Evolutionary conservation across 2,113 vertebrate species (phyloP).

Genomic region (Crocuta crocuta): DNA sequence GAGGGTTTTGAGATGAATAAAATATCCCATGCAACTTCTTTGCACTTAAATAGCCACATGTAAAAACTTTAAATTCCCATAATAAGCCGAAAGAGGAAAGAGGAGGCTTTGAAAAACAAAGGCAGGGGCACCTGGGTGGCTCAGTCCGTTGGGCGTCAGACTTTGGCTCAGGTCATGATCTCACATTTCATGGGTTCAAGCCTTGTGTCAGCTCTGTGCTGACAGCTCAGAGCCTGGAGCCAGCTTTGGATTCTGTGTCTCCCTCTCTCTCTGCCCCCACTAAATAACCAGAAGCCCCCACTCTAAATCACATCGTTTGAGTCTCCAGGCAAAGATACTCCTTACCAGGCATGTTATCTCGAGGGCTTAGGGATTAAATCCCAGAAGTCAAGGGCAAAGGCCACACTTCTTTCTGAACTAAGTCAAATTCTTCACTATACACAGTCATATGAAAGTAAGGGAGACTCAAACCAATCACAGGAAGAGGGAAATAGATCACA

Average conservation of each 20-base stretch:
- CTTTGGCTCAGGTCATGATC: too few species aligned
- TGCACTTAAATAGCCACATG: not conserved
- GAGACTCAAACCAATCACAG: not conserved
- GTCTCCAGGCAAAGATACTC: not conserved
- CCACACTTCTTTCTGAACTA: not conserved
- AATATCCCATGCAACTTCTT: not conserved
- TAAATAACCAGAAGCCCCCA: not conserved
- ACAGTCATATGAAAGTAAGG: not conserved
- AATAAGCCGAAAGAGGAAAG: constrained; percentile 18
- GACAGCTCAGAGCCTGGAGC: too few species aligned
- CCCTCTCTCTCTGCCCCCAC: too few species aligned
- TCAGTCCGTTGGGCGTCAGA: too few species aligned
- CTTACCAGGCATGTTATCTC: accelerated
- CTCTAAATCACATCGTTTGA: not conserved
- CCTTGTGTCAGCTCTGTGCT: too few species aligned
- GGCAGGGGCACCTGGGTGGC: too few species aligned
- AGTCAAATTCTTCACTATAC: not conserved
- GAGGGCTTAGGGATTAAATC: not conserved
- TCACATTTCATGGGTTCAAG: too few species aligned
- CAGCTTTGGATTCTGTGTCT: too few species aligned
- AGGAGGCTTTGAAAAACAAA: not conserved
- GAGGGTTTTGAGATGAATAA: not conserved
- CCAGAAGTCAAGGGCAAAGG: not conserved
- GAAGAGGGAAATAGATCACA: not conserved
- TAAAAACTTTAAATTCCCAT: not conserved